Percentiles rank a stretch among this genome's conserved stretches.
Conservation (phyloP, 1,140 invertebrate genomes). For the Agraylea sexmaculata region DNA sequence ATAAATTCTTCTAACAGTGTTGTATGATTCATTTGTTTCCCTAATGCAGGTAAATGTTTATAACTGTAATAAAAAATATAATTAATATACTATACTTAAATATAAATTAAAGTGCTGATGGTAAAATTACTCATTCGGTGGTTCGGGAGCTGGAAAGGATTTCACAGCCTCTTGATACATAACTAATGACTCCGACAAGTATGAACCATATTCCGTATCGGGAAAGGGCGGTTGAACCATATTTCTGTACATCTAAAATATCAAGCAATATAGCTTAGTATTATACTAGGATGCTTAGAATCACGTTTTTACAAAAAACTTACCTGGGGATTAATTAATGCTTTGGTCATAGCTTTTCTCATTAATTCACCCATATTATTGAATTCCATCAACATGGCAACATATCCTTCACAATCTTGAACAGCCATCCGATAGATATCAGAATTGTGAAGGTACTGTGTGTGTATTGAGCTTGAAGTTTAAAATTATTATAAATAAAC, state of each 20-base stretch:
- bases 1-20: slow-evolving; percentile 91
- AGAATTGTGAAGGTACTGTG: slow-evolving; percentile 25
- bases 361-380: slow-evolving; percentile 92
- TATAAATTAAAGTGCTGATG: slow-evolving; percentile 6
- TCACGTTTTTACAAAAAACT: slow-evolving; percentile 2
- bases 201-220: slow-evolving; percentile 55
- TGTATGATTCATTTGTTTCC: slow-evolving; percentile 66
- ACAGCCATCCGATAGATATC: slow-evolving; percentile 51
- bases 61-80: slow-evolving; percentile 35
- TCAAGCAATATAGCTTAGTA: slow-evolving; percentile 1
- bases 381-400: slow-evolving; percentile 82
- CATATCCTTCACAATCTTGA: slow-evolving; percentile 70
- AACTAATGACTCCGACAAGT: slow-evolving; percentile 58
- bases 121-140: slow-evolving; percentile 64
- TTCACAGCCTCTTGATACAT: slow-evolving; percentile 71
- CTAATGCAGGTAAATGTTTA: slow-evolving; percentile 66
- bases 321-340: slow-evolving; percentile 74
- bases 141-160: slow-evolving; percentile 65
- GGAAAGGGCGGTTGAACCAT: slow-evolving; percentile 47
- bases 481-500: background rate
- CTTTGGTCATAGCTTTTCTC: slow-evolving; percentile 81
- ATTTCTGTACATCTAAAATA: slow-evolving; percentile 44
- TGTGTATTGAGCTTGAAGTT: background rate
- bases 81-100: slow-evolving; percentile 11
- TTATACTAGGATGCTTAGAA: background rate